These are phyloP conservation scores for Zosterops japonicus DNA, from an alignment of 2,113 vertebrate genomes.

Conservation along the genomic window DNA sequence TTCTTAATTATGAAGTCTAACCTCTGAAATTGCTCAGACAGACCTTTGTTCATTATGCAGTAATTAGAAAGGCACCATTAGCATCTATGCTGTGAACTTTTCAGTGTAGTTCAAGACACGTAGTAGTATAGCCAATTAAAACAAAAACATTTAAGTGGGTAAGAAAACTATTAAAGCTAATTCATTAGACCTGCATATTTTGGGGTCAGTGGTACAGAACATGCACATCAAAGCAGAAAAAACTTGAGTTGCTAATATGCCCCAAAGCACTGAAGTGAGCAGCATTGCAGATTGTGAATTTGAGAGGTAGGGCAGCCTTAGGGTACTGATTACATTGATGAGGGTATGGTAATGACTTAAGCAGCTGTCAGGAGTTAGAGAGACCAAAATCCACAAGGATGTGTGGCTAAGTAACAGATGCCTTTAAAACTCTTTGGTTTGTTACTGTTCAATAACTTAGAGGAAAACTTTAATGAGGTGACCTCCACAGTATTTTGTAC, in stretches of 20 bases:
- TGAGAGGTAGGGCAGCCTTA: slow-evolving; percentile 56
- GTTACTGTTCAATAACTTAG: slow-evolving; percentile 41
- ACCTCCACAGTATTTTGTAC: background rate
- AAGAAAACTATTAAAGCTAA: slow-evolving; percentile 76
- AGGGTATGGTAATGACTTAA: slow-evolving; percentile 65
- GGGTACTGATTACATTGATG: slow-evolving; percentile 67
- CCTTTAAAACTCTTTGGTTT: slow-evolving; percentile 45
- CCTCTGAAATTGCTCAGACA: slow-evolving; percentile 75
- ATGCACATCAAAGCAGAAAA: slow-evolving; percentile 75
- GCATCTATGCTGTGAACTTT: slow-evolving; percentile 77
- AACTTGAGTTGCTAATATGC: slow-evolving; percentile 65
- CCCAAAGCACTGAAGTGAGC: slow-evolving; percentile 68
- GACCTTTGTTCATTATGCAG: slow-evolving; percentile 75
- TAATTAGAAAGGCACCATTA: slow-evolving; percentile 80
- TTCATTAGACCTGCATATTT: slow-evolving; percentile 79
- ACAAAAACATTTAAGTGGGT: slow-evolving; percentile 76
- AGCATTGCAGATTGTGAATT: slow-evolving; percentile 60
- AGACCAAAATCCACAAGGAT: slow-evolving; percentile 50
- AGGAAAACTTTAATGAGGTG: slow-evolving; percentile 39
- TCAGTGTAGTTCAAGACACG: slow-evolving; percentile 74
- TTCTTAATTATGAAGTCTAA: slow-evolving; percentile 69
- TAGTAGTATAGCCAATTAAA: slow-evolving; percentile 78
- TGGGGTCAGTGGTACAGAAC: slow-evolving; percentile 70
- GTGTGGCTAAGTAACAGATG: slow-evolving; percentile 40
- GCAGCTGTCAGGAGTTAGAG: slow-evolving; percentile 46